Evolutionary conservation across 2,113 vertebrate species (phyloP).

Genomic region (Pyrgilauda ruficollis): DNA sequence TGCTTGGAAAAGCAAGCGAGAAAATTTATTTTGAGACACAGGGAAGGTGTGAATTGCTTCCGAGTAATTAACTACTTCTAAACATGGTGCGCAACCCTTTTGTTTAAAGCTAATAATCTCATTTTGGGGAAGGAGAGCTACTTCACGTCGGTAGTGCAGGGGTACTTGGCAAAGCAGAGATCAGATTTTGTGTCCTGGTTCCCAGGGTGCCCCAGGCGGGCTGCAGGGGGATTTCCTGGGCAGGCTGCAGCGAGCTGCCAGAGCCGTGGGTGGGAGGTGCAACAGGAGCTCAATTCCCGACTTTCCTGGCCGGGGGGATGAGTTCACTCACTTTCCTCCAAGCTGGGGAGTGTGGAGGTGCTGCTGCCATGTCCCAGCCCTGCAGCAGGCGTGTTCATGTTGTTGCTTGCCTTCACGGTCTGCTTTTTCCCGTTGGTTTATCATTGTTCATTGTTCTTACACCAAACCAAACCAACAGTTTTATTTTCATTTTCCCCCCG

Average conservation of each 20-base stretch:
- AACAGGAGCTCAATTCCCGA: not conserved
- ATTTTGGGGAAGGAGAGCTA: not conserved
- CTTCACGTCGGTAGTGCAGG: not conserved
- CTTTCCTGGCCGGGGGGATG: not conserved
- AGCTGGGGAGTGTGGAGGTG: not conserved
- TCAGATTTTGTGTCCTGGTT: not conserved
- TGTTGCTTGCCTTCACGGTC: not conserved
- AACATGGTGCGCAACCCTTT: not conserved
- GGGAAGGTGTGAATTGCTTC: not conserved
- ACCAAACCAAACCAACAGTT: not conserved
- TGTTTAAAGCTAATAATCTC: not conserved
- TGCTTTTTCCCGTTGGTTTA: not conserved
- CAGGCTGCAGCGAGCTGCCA: not conserved
- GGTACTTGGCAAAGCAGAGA: not conserved
- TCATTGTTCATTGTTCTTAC: not conserved
- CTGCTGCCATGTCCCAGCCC: not conserved
- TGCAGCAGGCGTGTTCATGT: not conserved
- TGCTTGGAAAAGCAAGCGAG: not conserved
- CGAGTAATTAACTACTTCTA: not conserved
- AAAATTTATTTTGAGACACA: conserved; percentile 2
- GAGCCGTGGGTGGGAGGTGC: not conserved
- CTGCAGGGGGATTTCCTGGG: not conserved
- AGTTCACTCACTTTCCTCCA: not conserved
- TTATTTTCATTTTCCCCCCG: not conserved
- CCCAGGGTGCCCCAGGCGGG: not conserved